A percentile compares a stretch with the other conserved stretches of the same genome.
Conservation (phyloP, 2,888 invertebrate species). For the Liopterus haemorrhoidalis region DNA sequence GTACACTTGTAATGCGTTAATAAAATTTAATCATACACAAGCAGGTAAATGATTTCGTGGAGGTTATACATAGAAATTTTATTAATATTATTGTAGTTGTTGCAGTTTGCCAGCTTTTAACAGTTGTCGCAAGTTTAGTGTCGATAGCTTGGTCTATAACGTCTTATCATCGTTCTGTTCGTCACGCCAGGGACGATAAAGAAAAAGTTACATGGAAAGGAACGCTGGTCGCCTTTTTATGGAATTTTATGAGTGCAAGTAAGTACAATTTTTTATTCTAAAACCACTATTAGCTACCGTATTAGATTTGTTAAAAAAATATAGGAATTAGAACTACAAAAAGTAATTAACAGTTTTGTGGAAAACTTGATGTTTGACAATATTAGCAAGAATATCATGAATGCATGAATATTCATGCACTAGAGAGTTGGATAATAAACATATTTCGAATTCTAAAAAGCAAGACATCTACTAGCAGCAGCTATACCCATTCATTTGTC, state of each 20-base stretch:
- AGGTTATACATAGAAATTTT: not conserved
- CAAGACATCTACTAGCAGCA: no score
- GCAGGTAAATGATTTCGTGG: not conserved
- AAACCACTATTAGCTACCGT: no score
- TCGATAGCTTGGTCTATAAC: constrained; percentile 58
- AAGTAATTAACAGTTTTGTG: no score
- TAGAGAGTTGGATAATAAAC: no score
- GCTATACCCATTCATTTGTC: no score
- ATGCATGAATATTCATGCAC: no score
- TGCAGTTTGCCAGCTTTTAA: constrained; percentile 46
- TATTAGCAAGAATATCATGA: no score
- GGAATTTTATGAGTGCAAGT: constrained; percentile 55
- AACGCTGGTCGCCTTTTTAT: constrained; percentile 50
- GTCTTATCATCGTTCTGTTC: constrained; percentile 54
- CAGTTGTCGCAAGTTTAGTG: constrained; percentile 50
- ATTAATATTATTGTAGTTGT: constrained; percentile 38
- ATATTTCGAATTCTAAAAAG: no score
- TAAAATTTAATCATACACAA: not conserved
- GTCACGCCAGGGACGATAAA: constrained; percentile 52
- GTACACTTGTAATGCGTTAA: not conserved
- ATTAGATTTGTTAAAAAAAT: no score
- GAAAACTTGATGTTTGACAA: no score
- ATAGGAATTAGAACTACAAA: no score
- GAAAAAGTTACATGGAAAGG: constrained; percentile 50
- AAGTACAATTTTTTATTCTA: no score